These are phyloP conservation scores for Nylanderia fulva DNA, from an alignment of 1,140 invertebrate species.

Conservation along the genomic window DNA sequence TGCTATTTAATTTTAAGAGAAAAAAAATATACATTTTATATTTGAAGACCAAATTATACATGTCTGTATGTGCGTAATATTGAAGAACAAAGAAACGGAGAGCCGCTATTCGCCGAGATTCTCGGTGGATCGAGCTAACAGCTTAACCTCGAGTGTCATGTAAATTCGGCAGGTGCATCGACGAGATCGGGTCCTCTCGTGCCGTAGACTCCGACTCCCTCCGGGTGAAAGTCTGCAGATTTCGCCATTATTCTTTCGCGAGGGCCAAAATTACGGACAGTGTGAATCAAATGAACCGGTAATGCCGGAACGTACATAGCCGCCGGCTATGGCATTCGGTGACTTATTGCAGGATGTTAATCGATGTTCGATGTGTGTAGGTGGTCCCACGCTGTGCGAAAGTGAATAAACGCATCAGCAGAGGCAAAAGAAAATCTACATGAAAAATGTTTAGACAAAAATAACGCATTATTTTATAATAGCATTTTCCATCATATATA, in stretches of 20 bases:
- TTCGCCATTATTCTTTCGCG: conserved; percentile 78
- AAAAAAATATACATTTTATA: neutral
- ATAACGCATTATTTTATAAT: neutral
- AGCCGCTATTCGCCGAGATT: neutral
- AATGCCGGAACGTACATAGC: conserved; percentile 81
- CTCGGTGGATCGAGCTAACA: conserved; percentile 1
- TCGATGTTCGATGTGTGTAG: conserved; percentile 68
- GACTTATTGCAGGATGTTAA: conserved; percentile 80
- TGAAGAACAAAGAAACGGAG: neutral
- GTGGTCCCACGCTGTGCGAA: conserved; percentile 68
- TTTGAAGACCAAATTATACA: neutral
- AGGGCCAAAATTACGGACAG: conserved; percentile 78
- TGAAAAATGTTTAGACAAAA: neutral
- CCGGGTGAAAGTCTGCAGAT: conserved; percentile 69
- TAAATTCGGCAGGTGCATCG: conserved; percentile 69
- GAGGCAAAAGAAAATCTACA: neutral
- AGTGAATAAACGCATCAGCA: neutral
- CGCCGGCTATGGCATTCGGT: conserved; percentile 72
- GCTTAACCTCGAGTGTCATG: conserved; percentile 38
- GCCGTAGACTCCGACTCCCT: conserved; percentile 42
- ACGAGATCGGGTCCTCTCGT: neutral
- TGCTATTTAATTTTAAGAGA: neutral
- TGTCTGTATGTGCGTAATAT: neutral
- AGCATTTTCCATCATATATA: conserved; percentile 18
- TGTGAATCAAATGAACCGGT: conserved; percentile 81